phyloP scores from a whole-genome alignment of 2,888 invertebrate genomes.

The Tetramorium bicarinatum region DNA sequence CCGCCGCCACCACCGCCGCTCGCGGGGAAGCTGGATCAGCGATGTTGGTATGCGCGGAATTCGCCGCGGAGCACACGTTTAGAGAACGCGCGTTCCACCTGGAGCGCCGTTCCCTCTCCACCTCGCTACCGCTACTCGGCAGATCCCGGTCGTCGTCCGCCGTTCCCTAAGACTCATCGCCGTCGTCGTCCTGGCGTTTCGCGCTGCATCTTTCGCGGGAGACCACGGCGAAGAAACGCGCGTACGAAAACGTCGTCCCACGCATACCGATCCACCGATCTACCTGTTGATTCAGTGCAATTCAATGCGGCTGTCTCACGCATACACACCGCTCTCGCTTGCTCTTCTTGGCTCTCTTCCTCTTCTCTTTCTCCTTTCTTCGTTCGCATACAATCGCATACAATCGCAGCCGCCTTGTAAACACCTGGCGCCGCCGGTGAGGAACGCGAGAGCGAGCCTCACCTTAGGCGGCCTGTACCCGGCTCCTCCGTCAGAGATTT shows the following conservation, averaged over 20 bases:
- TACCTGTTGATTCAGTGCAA: constrained; percentile 69
- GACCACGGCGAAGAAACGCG: constrained; percentile 9
- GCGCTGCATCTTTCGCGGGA: constrained; percentile 31
- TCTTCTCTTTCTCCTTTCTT: constrained; percentile 8
- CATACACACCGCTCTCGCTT: constrained; percentile 6
- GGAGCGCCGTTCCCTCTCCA: constrained; percentile 7
- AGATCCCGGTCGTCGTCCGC: not conserved
- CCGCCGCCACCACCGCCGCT: constrained; percentile 58
- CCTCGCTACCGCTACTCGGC: not conserved
- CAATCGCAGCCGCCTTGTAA: not conserved
- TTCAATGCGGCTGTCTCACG: constrained; percentile 55
- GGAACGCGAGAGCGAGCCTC: constrained; percentile 53
- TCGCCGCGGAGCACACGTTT: constrained; percentile 54
- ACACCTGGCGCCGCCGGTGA: constrained; percentile 58
- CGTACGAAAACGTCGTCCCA: constrained; percentile 36
- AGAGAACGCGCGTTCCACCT: constrained; percentile 59
- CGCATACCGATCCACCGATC: constrained; percentile 47
- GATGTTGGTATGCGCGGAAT: constrained; percentile 72
- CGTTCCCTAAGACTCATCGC: constrained; percentile 27
- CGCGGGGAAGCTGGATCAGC: constrained; percentile 76
- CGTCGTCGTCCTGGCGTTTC: constrained; percentile 1
- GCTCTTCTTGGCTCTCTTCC: not conserved
- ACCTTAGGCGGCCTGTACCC: constrained; percentile 37
- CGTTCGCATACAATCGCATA: not conserved
- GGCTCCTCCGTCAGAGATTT: constrained; percentile 37